A percentile compares a stretch with the other conserved stretches of the same genome.
phyloP scores from a whole-genome alignment of 2,888 invertebrate genomes.

The Tachina lurida region DNA sequence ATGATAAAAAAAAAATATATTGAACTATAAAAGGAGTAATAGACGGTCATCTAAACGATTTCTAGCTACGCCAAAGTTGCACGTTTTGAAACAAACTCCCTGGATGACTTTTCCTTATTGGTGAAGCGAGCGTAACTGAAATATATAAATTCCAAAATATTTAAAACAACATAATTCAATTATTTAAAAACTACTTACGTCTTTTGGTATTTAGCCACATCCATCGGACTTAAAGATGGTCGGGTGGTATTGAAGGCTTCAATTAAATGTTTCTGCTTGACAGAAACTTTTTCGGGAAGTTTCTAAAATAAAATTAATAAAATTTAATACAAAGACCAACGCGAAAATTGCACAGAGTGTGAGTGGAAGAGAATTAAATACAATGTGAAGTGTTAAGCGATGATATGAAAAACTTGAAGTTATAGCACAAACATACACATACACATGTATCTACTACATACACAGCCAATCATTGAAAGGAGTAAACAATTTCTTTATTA shows the following conservation, averaged over 20 bases:
- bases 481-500: too few relatives aligned
- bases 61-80: slow-evolving; percentile 85
- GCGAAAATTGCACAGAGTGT: neutral
- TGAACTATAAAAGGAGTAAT: neutral
- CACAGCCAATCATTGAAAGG: too few relatives aligned
- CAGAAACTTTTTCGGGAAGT: slow-evolving; percentile 80
- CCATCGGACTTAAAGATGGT: slow-evolving; percentile 89
- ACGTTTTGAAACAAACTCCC: slow-evolving; percentile 84
- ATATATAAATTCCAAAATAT: neutral
- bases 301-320: slow-evolving; percentile 75
- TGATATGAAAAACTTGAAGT: neutral
- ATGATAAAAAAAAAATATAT: slow-evolving; percentile 5
- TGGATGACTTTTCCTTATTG: slow-evolving; percentile 84
- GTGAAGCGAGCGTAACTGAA: slow-evolving; percentile 86
- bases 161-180: neutral
- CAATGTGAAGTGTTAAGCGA: neutral
- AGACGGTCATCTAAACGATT: neutral
- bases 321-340: slow-evolving; percentile 11
- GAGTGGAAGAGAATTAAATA: neutral
- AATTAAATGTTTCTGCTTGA: slow-evolving; percentile 86
- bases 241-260: slow-evolving; percentile 88
- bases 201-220: slow-evolving; percentile 88
- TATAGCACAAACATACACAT: neutral
- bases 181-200: slow-evolving; percentile 85
- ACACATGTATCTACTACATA: neutral